Conservation (phyloP, 2,113 vertebrate species). For the Turdus rufiventris region DNA sequence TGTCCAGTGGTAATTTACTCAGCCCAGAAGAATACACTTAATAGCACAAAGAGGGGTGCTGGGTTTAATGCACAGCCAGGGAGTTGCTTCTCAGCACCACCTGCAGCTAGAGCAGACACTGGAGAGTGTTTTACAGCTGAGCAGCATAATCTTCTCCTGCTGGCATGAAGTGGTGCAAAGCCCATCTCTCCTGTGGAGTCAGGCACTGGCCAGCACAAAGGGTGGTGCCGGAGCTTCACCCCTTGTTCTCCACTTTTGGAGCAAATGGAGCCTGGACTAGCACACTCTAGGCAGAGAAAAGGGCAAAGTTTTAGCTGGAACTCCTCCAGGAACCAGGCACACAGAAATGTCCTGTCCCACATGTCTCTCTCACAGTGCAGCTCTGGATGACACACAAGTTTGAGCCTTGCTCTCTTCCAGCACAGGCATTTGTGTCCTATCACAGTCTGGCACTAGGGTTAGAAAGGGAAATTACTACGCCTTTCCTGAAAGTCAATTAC, state of each 20-base stretch:
- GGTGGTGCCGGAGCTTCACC: not conserved
- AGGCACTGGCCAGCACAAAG: not conserved
- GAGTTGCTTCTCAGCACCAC: conserved; percentile 21
- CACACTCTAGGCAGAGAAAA: not conserved
- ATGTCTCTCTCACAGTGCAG: not conserved
- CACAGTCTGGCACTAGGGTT: not conserved
- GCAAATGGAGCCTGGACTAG: not conserved
- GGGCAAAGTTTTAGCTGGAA: not conserved
- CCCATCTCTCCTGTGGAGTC: not conserved
- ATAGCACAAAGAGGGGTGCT: not conserved
- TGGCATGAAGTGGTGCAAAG: not conserved
- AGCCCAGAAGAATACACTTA: conserved; percentile 19
- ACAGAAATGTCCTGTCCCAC: not conserved
- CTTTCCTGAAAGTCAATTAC: conserved; percentile 27
- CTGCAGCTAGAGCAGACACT: conserved; percentile 7
- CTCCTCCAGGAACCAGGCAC: not conserved
- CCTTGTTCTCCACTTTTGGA: not conserved
- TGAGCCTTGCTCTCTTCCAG: not conserved
- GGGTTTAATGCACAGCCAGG: conserved; percentile 3
- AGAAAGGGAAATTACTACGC: conserved; percentile 19
- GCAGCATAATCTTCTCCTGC: not conserved
- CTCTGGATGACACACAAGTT: not conserved
- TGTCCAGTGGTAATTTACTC: conserved; percentile 45
- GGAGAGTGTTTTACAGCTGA: not conserved
- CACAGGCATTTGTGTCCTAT: not conserved